Base-by-base conservation (phyloP, 2,888 invertebrate species). In the Calliscelio sp. region DNA sequence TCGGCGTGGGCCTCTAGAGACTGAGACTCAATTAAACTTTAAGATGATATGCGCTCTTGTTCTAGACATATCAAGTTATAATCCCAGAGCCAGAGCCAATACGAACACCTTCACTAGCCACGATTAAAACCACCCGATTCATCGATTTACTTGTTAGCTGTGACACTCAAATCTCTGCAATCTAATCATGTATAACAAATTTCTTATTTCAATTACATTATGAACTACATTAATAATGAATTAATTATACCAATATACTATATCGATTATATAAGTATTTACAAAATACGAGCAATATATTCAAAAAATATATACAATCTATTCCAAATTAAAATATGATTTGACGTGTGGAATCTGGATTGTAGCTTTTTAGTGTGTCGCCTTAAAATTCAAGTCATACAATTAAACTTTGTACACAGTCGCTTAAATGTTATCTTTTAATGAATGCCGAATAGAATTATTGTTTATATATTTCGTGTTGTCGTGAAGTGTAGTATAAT, bases 11-110 rank as follows among this genome's bases (percentile, higher is more conserved):
- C 92, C 94, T 93, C 94, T 90, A 92, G 93, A 94, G 94, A 94
- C 93, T 93, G 93, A 94, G 94, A 95, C 95, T 95, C 95, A 95
- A 95, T 95, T 95, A 95, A 95, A 95, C 95, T 95, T 95, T 94
- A 95, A 94, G 95, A 95, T 94, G 94, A 94, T 94, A 95, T 95
- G 94, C 94, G 91, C 88, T 88, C 87, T 83, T 75, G 79, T 63
- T 74, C 74, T 84, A 84, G 85, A 71, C 86, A 53, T 86, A 89
- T 88, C 91, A 92, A 93, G 92, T 93, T 93, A 81, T 84, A 73
- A 79, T 81, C 84, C 82, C 74, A 74, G 46, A 84, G 77, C 70
- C 80, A 61, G 78, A 46, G 73, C 75, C n/a, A n/a, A n/a, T n/a
- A n/a, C n/a, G 63, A 68, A 75, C 61, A 81, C 66, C 81, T 65